A percentile compares a stretch with the other conserved stretches of the same genome.
Conservation (phyloP, 2,113 vertebrate species). For the Gymnobelideus leadbeateri region DNA sequence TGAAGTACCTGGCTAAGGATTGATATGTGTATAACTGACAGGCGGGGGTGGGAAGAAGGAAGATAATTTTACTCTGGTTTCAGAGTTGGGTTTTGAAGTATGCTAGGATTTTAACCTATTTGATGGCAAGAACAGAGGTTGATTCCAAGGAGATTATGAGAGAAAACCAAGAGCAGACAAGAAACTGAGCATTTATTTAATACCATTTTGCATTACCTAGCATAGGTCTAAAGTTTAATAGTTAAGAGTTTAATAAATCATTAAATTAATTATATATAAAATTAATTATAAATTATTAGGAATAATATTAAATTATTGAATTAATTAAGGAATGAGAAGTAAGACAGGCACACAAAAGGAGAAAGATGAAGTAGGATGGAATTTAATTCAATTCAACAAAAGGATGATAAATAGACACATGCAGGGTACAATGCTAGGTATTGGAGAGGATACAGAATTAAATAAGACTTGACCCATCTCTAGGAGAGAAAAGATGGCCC, state of each 20-base stretch:
- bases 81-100: not conserved
- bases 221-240: not conserved
- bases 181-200: not conserved
- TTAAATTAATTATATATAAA: not conserved
- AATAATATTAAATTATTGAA: no score
- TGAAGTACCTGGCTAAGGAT: not conserved
- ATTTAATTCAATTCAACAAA: not conserved
- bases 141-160: not conserved
- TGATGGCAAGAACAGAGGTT: not conserved
- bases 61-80: not conserved
- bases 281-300: no score
- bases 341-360: not conserved
- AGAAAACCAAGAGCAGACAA: not conserved
- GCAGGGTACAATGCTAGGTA: not conserved
- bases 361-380: not conserved
- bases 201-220: not conserved
- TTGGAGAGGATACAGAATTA: not conserved
- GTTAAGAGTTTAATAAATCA: not conserved
- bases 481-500: not conserved
- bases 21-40: not conserved
- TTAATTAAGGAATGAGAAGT: not conserved
- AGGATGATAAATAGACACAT: not conserved
- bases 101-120: not conserved
- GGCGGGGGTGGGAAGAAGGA: not conserved
- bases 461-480: not conserved